These are phyloP conservation scores for Drosophila vallismaia DNA, from an alignment of 2,888 invertebrate genomes.

Conservation along the genomic window DNA sequence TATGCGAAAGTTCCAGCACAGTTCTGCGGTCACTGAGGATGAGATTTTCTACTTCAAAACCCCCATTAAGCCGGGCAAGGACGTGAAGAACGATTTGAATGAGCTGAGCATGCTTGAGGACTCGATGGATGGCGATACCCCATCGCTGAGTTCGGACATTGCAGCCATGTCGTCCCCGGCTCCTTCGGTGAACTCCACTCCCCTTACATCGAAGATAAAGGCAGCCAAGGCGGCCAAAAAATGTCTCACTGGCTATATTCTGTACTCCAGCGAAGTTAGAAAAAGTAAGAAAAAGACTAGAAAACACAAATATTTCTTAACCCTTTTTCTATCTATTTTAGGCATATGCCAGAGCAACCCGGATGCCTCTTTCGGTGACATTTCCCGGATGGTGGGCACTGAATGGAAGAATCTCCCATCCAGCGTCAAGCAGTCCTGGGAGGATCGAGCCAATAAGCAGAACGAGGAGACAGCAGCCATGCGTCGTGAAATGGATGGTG, in stretches of 20 bases:
- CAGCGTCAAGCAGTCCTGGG: conserved; percentile 96
- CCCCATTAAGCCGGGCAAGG: conserved; percentile 86
- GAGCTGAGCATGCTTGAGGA: conserved; percentile 88
- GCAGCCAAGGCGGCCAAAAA: conserved; percentile 90
- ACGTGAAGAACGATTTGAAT: conserved; percentile 72
- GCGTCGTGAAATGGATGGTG: conserved; percentile 84
- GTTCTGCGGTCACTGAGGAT: conserved; percentile 94
- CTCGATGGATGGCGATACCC: conserved; percentile 91
- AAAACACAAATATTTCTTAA: neutral
- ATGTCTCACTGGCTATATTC: conserved; percentile 97
- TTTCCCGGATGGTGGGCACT: conserved; percentile 89
- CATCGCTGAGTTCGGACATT: conserved; percentile 92
- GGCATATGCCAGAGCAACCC: conserved; percentile 96
- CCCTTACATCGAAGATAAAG: conserved; percentile 83
- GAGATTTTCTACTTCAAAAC: conserved; percentile 93
- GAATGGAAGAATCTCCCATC: conserved; percentile 97
- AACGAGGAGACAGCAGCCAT: conserved; percentile 92
- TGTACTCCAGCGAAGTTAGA: conserved; percentile 98
- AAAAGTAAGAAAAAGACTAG: conserved; percentile 85
- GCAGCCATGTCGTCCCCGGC: conserved; percentile 86
- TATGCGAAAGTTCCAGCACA: conserved; percentile 92
- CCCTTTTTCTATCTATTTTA: conserved; percentile 27
- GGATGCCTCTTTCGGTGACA: conserved; percentile 95
- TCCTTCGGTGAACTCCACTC: conserved; percentile 84
- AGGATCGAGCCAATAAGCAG: conserved; percentile 94